Percentiles rank a stretch among this genome's conserved stretches.
Conservation (phyloP, 2,113 vertebrate genomes). For the Tenrec ecaudatus region DNA sequence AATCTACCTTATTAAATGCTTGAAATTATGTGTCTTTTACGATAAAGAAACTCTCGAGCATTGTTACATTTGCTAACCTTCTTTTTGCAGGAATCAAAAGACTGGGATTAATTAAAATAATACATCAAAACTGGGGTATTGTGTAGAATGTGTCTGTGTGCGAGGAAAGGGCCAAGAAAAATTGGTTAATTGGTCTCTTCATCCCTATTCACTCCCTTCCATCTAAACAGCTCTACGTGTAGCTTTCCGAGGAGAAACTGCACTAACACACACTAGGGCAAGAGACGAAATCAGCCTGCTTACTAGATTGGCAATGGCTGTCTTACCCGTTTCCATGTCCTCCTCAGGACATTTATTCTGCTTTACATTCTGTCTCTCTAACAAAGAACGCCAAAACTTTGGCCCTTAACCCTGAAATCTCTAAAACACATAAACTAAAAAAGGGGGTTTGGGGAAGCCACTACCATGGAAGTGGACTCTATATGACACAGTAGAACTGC, state of each 20-base stretch:
- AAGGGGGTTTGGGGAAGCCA: not conserved
- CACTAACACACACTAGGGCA: conserved; percentile 54
- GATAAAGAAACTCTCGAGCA: conserved; percentile 91
- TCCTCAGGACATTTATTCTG: conserved; percentile 12
- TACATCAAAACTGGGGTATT: conserved; percentile 90
- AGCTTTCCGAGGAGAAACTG: conserved; percentile 79
- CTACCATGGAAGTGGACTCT: too few species aligned
- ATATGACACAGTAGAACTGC: too few species aligned
- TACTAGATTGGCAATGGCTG: conserved; percentile 47
- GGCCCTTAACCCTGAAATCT: not conserved
- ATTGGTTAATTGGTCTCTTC: conserved; percentile 91
- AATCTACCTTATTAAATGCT: conserved; percentile 95
- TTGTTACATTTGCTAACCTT: conserved; percentile 92
- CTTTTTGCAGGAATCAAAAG: conserved; percentile 91
- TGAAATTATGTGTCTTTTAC: conserved; percentile 93
- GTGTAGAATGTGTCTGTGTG: conserved; percentile 85
- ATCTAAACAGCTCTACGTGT: conserved; percentile 83
- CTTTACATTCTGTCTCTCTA: conserved; percentile 41
- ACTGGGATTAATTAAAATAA: conserved; percentile 93
- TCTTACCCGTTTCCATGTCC: not conserved
- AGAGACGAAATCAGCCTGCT: conserved; percentile 38
- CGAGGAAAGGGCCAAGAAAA: conserved; percentile 89
- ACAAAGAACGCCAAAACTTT: conserved; percentile 38
- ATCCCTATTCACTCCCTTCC: conserved; percentile 83
- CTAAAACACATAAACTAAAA: conserved; percentile 13